These are phyloP conservation scores for Saccopteryx bilineata DNA, from an alignment of 2,113 vertebrate genomes.

Conservation along the genomic window DNA sequence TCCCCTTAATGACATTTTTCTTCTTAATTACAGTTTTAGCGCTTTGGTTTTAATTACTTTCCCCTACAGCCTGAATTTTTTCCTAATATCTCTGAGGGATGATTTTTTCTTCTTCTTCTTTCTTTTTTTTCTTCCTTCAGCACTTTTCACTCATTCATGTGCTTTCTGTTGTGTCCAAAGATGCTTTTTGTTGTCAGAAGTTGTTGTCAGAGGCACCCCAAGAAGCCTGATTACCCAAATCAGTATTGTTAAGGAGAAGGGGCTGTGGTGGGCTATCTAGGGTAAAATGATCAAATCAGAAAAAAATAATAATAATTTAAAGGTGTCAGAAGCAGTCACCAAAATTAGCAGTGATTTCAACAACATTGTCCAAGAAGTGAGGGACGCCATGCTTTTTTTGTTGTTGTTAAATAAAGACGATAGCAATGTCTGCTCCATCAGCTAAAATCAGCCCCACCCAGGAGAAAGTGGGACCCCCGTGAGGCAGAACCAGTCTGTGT, in stretches of 20 bases:
- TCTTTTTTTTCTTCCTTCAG: not conserved
- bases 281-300: conserved; percentile 76
- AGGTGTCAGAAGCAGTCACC: not conserved
- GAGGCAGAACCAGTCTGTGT: conserved; percentile 11
- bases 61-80: conserved; percentile 86
- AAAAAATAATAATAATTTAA: not conserved
- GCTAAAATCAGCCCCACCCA: not conserved
- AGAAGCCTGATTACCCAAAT: conserved; percentile 81
- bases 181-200: conserved; percentile 81
- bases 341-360: conserved; percentile 39
- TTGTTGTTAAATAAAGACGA: not conserved
- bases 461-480: not conserved
- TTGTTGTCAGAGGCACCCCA: conserved; percentile 84
- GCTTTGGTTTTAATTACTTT: conserved; percentile 91
- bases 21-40: conserved; percentile 91
- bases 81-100: conserved; percentile 82
- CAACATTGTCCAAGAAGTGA: not conserved
- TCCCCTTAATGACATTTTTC: conserved; percentile 90
- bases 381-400: not conserved
- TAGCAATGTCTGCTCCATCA: not conserved
- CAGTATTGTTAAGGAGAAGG: conserved; percentile 79
- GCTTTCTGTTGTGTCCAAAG: conserved; percentile 83
- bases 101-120: not conserved
- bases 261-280: conserved; percentile 60
- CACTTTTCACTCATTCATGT: conserved; percentile 42